Percentiles rank a stretch among this genome's conserved stretches.
Conservation (phyloP, 2,797 vertebrate species). For the Acipenser oxyrinchus region DNA sequence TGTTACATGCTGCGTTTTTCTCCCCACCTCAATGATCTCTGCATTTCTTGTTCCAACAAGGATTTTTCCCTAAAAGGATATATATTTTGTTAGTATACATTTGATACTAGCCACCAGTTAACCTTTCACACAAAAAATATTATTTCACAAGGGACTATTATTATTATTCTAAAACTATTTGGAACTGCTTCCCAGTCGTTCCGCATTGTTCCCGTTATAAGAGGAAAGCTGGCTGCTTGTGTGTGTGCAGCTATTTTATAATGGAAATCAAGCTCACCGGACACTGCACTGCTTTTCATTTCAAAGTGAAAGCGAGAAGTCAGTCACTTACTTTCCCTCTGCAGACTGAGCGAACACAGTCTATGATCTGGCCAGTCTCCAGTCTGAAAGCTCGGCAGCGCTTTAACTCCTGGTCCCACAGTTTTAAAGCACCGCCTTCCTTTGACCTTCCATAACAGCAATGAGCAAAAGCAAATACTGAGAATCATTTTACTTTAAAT, state of each 20-base stretch:
- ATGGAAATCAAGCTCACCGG: too few relatives aligned
- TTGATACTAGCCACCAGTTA: too few relatives aligned
- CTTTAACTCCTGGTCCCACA: slow-evolving; percentile 94
- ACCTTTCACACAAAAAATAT: too few relatives aligned
- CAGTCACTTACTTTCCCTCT: slow-evolving; percentile 73
- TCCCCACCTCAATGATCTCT: slow-evolving; percentile 94
- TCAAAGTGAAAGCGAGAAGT: too few relatives aligned
- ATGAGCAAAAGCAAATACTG: slow-evolving; percentile 14
- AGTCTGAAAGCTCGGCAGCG: slow-evolving; percentile 88
- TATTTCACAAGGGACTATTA: too few relatives aligned
- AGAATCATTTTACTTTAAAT: too few relatives aligned
- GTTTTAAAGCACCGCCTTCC: slow-evolving; percentile 88
- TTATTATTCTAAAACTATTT: too few relatives aligned
- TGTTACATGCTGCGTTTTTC: slow-evolving; percentile 91
- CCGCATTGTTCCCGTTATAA: not conserved
- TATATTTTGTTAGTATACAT: too few relatives aligned
- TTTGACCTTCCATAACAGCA: slow-evolving; percentile 65
- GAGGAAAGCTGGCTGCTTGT: too few relatives aligned
- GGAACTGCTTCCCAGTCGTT: too few relatives aligned
- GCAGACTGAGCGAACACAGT: slow-evolving; percentile 88
- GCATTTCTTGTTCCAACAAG: slow-evolving; percentile 88
- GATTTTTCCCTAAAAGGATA: slow-evolving; percentile 78
- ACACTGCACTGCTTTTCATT: not conserved
- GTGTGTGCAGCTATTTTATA: not conserved
- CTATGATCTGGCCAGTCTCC: slow-evolving; percentile 83